phyloP scores from a whole-genome alignment of 92 coral and sea anemone genomes.

The Muricea muricata region DNA sequence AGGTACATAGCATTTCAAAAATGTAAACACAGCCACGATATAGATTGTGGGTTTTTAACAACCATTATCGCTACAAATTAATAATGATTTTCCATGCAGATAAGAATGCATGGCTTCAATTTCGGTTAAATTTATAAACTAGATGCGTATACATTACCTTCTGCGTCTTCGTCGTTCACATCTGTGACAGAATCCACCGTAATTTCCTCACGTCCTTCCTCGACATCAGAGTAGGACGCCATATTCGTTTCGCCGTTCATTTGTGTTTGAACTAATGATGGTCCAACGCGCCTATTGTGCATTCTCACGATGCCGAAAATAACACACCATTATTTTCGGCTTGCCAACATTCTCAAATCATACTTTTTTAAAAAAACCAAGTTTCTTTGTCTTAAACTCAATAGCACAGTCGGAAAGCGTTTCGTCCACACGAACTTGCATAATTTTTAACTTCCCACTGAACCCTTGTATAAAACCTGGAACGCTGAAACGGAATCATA shows the following conservation, averaged over 20 bases:
- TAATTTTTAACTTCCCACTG: no score
- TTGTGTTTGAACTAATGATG: background rate
- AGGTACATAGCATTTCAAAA: background rate
- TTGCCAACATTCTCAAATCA: background rate
- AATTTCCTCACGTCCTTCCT: conserved; percentile 4
- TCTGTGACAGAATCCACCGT: background rate
- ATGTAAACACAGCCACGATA: background rate
- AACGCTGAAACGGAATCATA: no score
- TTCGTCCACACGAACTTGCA: no score
- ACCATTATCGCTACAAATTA: background rate
- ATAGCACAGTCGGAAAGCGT: background rate
- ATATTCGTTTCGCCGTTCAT: background rate
- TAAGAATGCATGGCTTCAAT: background rate
- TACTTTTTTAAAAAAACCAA: background rate
- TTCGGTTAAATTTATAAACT: background rate
- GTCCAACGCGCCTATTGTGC: conserved; percentile 34
- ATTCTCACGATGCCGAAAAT: conserved; percentile 11
- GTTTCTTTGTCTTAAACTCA: conserved; percentile 14
- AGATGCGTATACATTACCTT: background rate
- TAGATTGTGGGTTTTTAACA: background rate
- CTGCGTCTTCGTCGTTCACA: conserved; percentile 24
- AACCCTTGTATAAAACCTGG: no score
- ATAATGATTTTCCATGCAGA: background rate
- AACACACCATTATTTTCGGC: conserved; percentile 6
- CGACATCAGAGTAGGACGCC: conserved; percentile 28